Percentiles rank a stretch among this genome's conserved stretches.
Evolutionary conservation across 2,113 vertebrate genomes (phyloP).

Genomic region (Grammomys surdaster): DNA sequence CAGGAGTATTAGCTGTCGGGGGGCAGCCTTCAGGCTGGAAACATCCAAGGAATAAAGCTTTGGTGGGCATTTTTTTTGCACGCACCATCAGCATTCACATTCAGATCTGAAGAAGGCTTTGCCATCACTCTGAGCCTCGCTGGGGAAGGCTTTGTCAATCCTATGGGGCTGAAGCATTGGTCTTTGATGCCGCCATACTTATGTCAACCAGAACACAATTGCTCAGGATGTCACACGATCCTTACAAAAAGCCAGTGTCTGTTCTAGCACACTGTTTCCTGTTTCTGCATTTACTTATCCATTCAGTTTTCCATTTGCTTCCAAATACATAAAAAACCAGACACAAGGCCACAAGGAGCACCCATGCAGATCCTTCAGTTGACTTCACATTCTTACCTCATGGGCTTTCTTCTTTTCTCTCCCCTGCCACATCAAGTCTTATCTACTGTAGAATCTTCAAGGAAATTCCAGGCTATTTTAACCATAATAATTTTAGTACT

Average conservation of each 20-base stretch:
- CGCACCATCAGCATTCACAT: neutral
- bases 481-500: neutral
- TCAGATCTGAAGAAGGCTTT: neutral
- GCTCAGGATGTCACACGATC: neutral
- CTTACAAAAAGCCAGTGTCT: neutral
- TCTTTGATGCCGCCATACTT: neutral
- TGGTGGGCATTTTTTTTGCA: neutral
- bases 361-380: neutral
- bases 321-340: neutral
- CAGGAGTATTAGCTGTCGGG: neutral
- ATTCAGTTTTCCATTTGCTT: conserved; percentile 3
- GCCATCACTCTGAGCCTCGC: neutral
- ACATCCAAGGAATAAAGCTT: neutral
- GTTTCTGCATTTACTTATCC: neutral
- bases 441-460: neutral
- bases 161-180: neutral
- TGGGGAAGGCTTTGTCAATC: neutral
- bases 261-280: neutral
- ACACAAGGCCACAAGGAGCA: too few relatives aligned
- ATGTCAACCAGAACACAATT: neutral
- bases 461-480: conserved; percentile 15
- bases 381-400: conserved; percentile 2
- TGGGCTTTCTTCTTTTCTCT: neutral
- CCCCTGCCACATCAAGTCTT: neutral
- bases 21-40: neutral